Evolutionary conservation across 2,113 vertebrate genomes (phyloP), one percentile per base, ranked within the genome.

Genomic region (Psittacula cyanocephala): DNA sequence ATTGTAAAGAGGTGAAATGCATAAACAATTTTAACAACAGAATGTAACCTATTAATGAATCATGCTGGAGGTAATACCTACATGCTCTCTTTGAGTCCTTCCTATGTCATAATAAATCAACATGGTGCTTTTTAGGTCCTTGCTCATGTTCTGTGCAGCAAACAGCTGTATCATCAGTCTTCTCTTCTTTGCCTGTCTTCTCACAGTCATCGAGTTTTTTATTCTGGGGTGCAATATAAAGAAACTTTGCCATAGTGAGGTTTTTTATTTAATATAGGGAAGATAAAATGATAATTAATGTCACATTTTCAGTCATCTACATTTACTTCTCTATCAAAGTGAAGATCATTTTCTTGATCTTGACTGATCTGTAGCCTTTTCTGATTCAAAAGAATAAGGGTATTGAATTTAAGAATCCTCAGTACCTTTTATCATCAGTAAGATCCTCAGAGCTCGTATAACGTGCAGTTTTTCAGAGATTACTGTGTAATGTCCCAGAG

Each of bases 31-130:
- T 28, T 68, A 92, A 68, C 68, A 86, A 10, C 55, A 74, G 81
- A 89, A 82, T 91, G 96, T 95, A 96, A 92, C 31, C 25, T 96
- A 2, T 76, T 95, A 95, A 77, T 94, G 92, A 95, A 67, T 88
- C 33, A 5, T 39, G 41, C 92, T 90, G 91, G 85, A 96, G 91
- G 70, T 80, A 39, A 50, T 81, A 44, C 23, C 60, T 91, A 9
- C 0, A 1, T 78, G 93, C 78, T 95, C 17, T 63, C 86, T 53
- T 76, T 67, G 64, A 60, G 78, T 71, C 88, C 39, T 5, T 9
- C 53, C 79, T 91, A 8, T 50, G 1, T 90, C 37, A 12, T 49
- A 60, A 67, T 81, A 81, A 89, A 79, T 88, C 75, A 91, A 8
- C 19, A 3, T 25, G 39, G 33, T 76, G 24, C 55, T 59, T 25